These are phyloP conservation scores for Rhopalosiphum nymphaeae DNA, from an alignment of 2,888 invertebrate species.

Conservation along the genomic window DNA sequence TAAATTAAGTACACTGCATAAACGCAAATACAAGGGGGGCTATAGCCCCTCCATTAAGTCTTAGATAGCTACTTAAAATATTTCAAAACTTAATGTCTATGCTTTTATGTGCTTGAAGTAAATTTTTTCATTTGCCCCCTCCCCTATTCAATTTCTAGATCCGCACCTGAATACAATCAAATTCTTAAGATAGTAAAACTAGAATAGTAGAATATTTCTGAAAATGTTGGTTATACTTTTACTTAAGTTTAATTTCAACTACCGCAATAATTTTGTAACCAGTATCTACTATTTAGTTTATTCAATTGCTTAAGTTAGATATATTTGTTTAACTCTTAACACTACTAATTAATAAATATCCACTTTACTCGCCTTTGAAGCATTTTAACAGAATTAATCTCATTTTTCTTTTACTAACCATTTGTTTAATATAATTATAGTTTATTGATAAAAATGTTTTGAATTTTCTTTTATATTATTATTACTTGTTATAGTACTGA, in stretches of 20 bases:
- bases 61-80: too few species aligned
- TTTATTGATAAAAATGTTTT: not conserved
- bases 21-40: too few species aligned
- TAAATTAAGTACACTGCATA: too few species aligned
- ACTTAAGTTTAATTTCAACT: not conserved
- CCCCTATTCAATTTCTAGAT: too few species aligned
- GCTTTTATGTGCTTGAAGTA: too few species aligned
- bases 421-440: not conserved
- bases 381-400: not conserved
- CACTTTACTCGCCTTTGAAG: not conserved
- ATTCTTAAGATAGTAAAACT: too few species aligned
- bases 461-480: not conserved
- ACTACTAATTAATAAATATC: not conserved
- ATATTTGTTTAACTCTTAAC: not conserved
- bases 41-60: too few species aligned
- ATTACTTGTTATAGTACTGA: not conserved
- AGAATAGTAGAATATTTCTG: too few species aligned
- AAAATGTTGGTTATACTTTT: too few species aligned
- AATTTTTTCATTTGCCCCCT: too few species aligned
- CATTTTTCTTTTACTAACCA: not conserved
- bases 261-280: not conserved
- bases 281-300: not conserved
- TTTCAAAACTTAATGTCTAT: too few species aligned
- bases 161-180: too few species aligned
- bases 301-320: not conserved